Evolutionary conservation across 2,888 invertebrate species (phyloP).

Genomic region (Sicus ferrugineus): DNA sequence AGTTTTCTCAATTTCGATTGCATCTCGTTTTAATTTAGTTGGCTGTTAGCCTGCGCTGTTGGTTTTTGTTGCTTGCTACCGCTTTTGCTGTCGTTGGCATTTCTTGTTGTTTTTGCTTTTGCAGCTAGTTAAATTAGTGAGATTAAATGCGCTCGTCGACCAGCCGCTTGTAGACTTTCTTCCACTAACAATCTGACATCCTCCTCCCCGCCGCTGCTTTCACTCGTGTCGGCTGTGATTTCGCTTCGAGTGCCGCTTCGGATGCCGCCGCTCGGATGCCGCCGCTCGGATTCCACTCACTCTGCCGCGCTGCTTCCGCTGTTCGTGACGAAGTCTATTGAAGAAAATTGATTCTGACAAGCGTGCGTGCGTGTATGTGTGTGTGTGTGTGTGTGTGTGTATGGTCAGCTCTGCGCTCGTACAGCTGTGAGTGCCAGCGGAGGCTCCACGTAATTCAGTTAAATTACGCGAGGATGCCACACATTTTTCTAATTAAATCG

Average conservation of each 20-base stretch:
- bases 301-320: neutral
- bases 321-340: conserved; percentile 13
- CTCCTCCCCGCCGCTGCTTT: neutral
- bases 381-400: conserved; percentile 5
- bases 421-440: too few species aligned
- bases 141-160: conserved; percentile 16
- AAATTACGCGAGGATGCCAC: too few species aligned
- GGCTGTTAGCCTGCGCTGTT: too few species aligned
- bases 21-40: too few species aligned
- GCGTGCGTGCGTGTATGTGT: conserved; percentile 12
- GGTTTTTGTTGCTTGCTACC: too few species aligned
- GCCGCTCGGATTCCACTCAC: too few species aligned
- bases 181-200: neutral
- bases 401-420: neutral
- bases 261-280: neutral
- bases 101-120: conserved; percentile 22
- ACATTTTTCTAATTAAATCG: too few species aligned
- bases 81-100: neutral
- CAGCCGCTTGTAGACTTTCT: conserved; percentile 24
- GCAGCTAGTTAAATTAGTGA: conserved; percentile 25
- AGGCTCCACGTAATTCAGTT: too few species aligned
- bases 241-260: neutral
- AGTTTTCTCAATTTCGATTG: too few species aligned
- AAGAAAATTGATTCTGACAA: conserved; percentile 39
- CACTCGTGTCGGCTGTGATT: neutral